Evolutionary conservation across 2,888 invertebrate species (phyloP).

Genomic region (Chymomyza amoena): DNA sequence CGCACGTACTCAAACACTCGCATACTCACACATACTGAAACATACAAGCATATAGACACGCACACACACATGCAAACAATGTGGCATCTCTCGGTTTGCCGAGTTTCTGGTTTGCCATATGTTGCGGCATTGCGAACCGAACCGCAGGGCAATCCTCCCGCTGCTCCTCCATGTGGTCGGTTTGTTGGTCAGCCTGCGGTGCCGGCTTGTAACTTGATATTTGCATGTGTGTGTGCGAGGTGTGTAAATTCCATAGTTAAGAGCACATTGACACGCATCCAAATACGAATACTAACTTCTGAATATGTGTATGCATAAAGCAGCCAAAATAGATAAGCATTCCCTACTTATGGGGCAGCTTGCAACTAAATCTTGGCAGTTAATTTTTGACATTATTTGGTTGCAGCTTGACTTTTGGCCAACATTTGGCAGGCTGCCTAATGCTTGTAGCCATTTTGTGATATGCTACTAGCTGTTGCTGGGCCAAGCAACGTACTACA

Average conservation of each 20-base stretch:
- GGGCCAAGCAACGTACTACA: conserved; percentile 9
- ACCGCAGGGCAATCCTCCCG: conserved; percentile 1
- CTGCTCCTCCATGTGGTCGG: conserved; percentile 40
- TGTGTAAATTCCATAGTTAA: conserved; percentile 50
- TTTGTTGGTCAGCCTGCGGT: conserved; percentile 42
- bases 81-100: conserved; percentile 30
- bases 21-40: neutral
- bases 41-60: neutral
- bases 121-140: conserved; percentile 26
- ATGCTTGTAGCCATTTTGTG: neutral
- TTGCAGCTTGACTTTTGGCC: conserved; percentile 12
- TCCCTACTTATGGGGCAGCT: conserved; percentile 13
- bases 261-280: conserved; percentile 8
- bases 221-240: conserved; percentile 22
- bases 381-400: conserved; percentile 25
- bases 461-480: neutral
- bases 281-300: conserved; percentile 13
- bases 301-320: conserved; percentile 12
- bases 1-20: conserved; percentile 10
- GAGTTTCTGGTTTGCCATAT: conserved; percentile 36
- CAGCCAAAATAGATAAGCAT: conserved; percentile 26
- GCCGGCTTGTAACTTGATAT: conserved; percentile 22
- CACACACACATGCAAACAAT: conserved; percentile 5
- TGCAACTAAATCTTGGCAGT: conserved; percentile 1
- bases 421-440: neutral